Evolutionary conservation across 1,140 invertebrate genomes (phyloP), one percentile per base, ranked within the genome.

Genomic region (Portunus trituberculatus): DNA sequence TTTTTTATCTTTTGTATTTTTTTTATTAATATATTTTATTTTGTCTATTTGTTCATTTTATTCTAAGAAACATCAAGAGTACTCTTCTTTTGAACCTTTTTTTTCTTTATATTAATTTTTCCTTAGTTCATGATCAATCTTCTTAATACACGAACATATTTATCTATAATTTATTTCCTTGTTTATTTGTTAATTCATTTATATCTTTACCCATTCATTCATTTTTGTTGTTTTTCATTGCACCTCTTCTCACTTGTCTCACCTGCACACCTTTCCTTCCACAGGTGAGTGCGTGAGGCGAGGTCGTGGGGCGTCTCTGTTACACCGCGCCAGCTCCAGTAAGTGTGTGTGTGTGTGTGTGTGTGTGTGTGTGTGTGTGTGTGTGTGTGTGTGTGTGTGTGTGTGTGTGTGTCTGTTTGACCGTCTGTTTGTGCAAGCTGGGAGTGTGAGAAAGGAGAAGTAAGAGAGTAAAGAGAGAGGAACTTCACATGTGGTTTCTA

Each of bases 281-380:
- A 39, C 39, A 76, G 67, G 67, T 76, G 67, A 76, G 67, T 76
- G 20, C n/a, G 20, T 76, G 67, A 76, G 67, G 67, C 67, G 67
- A 7, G 67, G 67, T 76, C n/a, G 12, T 20, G 67, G 67, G 12
- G 67, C 67, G 67, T n/a, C 67, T 76, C 20, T 76, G 67, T 76
- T 76, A 20, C 67, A 76, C 4, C 67, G 67, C 25, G 12, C 20
- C 20, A 12, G 20, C 67, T 76, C 67, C 25, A 76, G 67, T 76
- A 76, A 76, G 84, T 87, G 39, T 32, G 31, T 32, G 84, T 87
- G 84, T 87, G 84, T 87, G 84, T 87, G 84, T 87, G 84, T 87
- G 84, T 87, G 84, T 87, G 84, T 87, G 84, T 87, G 84, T 39
- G 84, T 87, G 84, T 87, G 84, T 87, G 83, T 84, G 83, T 84